Conservation (phyloP, 2,113 vertebrate species). For the Melanostigma gelatinosum region DNA sequence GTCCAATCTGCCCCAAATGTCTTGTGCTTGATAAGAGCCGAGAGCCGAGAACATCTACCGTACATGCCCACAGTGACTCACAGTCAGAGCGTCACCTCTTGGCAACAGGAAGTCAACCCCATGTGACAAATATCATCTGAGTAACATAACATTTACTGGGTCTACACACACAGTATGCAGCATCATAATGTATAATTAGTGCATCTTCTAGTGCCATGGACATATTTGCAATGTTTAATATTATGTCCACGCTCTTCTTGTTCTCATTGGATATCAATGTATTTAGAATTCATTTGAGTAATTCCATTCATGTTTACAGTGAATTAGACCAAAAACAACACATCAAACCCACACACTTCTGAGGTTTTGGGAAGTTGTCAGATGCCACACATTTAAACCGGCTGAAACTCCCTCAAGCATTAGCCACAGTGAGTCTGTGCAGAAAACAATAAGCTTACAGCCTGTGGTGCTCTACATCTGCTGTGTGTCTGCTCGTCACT, state of each 20-base stretch:
- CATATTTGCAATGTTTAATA: background rate
- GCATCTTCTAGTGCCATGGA: background rate
- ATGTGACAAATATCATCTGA: no score
- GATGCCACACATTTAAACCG: conserved; percentile 61
- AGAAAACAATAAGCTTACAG: conserved; percentile 65
- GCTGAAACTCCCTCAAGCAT: conserved; percentile 61
- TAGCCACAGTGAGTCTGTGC: conserved; percentile 52
- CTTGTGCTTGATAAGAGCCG: no score
- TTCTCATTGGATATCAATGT: background rate
- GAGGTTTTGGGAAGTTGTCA: conserved; percentile 49
- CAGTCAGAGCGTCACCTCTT: no score
- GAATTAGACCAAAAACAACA: background rate
- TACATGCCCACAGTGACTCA: no score
- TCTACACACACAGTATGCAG: no score
- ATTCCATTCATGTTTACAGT: background rate
- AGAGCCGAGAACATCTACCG: no score
- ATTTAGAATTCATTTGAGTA: background rate
- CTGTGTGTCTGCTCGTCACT: conserved; percentile 9
- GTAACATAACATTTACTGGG: no score
- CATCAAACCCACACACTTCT: conserved; percentile 27
- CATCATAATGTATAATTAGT: background rate
- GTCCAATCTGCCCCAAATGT: no score
- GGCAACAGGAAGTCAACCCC: no score
- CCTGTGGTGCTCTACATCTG: conserved; percentile 56
- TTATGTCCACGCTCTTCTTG: background rate